Percentiles rank a stretch among this genome's conserved stretches.
Conservation (phyloP, 2,888 invertebrate species). For the Cancer borealis region DNA sequence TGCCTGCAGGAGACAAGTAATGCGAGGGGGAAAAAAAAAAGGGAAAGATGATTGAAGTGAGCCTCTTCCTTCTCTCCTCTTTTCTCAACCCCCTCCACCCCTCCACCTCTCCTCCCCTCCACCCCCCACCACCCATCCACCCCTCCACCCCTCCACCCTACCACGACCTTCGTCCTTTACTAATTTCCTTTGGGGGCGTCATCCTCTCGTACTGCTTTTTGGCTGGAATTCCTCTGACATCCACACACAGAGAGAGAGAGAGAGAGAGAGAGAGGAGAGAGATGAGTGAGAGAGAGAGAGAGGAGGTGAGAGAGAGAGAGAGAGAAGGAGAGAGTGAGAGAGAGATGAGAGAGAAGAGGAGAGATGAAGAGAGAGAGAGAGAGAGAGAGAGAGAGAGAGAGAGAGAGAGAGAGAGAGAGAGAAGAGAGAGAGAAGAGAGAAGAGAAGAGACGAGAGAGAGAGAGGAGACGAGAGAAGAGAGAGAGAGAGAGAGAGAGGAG, state of each 20-base stretch:
- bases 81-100: background rate
- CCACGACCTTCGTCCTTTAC: background rate
- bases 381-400: background rate
- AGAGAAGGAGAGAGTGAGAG: background rate
- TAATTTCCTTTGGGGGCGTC: background rate
- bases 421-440: background rate
- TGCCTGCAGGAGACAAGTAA: background rate
- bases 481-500: background rate
- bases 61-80: background rate
- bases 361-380: background rate
- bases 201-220: background rate
- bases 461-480: conserved; percentile 16
- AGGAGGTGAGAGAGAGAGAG: conserved; percentile 4
- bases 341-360: background rate
- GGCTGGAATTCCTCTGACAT: background rate
- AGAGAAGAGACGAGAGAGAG: background rate
- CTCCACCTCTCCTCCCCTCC: no score
- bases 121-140: background rate
- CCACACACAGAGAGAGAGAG: background rate
- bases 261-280: background rate
- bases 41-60: background rate
- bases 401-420: background rate
- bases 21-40: background rate
- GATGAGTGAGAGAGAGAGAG: conserved; percentile 11
- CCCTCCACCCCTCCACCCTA: no score